phyloP scores from a whole-genome alignment of 2,113 vertebrate species.

The Melanotaenia duboulayi region DNA sequence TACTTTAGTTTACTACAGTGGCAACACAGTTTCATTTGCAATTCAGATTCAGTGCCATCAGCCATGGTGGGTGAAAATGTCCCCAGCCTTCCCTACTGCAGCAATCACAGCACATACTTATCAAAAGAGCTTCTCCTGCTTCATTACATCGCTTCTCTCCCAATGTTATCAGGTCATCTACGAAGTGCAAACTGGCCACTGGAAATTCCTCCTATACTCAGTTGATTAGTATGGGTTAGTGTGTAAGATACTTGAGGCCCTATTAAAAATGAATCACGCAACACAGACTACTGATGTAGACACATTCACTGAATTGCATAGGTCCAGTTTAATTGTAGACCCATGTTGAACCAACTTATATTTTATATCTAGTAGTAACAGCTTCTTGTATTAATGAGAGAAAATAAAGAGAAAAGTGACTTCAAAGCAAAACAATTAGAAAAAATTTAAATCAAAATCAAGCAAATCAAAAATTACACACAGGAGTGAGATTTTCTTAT shows the following conservation, averaged over 20 bases:
- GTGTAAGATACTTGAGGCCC: constrained; percentile 21
- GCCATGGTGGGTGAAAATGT: background rate
- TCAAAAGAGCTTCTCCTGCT: constrained; percentile 3
- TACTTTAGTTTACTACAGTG: background rate
- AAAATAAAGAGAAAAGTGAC: background rate
- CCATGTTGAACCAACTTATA: too few species aligned
- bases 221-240: constrained; percentile 28
- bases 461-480: too few species aligned
- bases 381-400: background rate
- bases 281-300: background rate
- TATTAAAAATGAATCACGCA: constrained; percentile 30
- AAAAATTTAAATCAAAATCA: too few species aligned
- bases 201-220: background rate
- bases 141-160: constrained; percentile 19
- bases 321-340: background rate
- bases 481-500: too few species aligned
- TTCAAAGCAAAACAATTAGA: background rate
- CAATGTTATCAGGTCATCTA: constrained; percentile 17
- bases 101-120: constrained; percentile 37
- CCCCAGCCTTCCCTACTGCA: background rate
- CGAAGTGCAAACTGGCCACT: constrained; percentile 1
- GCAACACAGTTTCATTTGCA: background rate
- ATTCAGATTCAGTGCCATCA: background rate
- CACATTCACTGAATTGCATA: background rate
- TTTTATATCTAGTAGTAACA: background rate